Percentiles rank a stretch among this genome's conserved stretches.
Conservation (phyloP, 2,113 vertebrate species). For the Oryzias melastigma region DNA sequence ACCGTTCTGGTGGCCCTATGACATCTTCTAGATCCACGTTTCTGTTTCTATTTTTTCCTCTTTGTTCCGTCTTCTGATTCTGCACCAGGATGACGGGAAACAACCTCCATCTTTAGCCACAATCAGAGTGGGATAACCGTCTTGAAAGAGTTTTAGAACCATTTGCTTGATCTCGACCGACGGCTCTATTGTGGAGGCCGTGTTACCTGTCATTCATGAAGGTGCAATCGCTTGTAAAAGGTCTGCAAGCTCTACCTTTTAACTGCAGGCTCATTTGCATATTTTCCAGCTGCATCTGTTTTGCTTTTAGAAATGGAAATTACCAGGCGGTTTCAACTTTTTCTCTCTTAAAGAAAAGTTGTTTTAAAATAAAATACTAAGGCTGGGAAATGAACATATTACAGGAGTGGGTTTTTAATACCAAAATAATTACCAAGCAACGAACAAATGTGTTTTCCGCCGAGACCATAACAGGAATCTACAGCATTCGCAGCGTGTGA, state of each 20-base stretch:
- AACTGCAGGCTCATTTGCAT: not conserved
- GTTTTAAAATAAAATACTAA: no score
- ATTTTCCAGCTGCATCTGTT: not conserved
- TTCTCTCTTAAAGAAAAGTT: no score
- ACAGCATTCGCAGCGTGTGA: slow-evolving; percentile 50
- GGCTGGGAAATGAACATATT: no score
- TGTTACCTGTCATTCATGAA: not conserved
- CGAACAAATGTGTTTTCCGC: slow-evolving; percentile 42
- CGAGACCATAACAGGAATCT: slow-evolving; percentile 68
- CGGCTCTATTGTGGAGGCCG: not conserved
- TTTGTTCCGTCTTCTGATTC: not conserved
- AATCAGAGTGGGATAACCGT: not conserved
- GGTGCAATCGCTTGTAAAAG: not conserved
- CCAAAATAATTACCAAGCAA: no score
- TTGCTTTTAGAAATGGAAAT: not conserved
- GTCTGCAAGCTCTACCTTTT: not conserved
- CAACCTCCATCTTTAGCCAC: not conserved
- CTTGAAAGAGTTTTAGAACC: not conserved
- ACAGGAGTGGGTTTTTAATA: no score
- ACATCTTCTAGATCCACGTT: no score
- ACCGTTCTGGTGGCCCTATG: no score
- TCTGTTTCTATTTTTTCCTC: not conserved
- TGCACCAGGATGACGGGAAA: not conserved
- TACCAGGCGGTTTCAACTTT: not conserved
- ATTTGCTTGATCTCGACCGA: not conserved